Percentiles rank a stretch among this genome's conserved stretches.
Evolutionary conservation across 2,888 invertebrate species (phyloP).

Genomic region (Pyrrhosoma nymphula): DNA sequence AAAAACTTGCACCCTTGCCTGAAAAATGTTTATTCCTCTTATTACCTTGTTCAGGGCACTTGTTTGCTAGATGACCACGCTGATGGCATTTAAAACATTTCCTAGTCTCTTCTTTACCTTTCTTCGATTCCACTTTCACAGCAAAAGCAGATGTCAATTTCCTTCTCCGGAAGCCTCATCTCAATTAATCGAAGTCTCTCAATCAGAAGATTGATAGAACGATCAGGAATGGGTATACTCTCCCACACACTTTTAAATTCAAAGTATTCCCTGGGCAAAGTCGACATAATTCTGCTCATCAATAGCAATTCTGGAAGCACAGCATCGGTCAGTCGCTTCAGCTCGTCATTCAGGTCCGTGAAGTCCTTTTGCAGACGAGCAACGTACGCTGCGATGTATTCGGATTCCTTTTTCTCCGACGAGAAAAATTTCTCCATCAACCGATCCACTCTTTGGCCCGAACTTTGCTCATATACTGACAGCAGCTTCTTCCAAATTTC

Average conservation of each 20-base stretch:
- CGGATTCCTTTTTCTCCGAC: not conserved
- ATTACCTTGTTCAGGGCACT: no score
- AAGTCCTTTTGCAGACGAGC: no score
- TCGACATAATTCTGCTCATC: not conserved
- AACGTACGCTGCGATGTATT: no score
- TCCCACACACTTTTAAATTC: no score
- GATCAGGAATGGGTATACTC: no score
- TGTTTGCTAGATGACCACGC: no score
- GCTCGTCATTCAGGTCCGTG: no score
- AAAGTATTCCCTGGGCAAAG: no score
- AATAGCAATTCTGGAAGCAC: not conserved
- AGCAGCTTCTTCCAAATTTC: no score
- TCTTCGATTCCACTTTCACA: not conserved
- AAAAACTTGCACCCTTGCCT: no score
- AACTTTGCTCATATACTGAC: conserved; percentile 1
- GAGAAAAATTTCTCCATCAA: not conserved
- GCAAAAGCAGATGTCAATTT: not conserved
- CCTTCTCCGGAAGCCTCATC: not conserved
- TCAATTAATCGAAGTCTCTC: conserved; percentile 1
- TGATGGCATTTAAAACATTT: not conserved
- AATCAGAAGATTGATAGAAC: not conserved
- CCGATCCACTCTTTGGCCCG: not conserved
- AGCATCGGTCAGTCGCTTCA: not conserved
- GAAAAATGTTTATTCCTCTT: no score
- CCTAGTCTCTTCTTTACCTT: not conserved